A percentile compares a stretch with the other conserved stretches of the same genome.
Evolutionary conservation across 1,140 invertebrate species (phyloP).

Genomic region (Papilio glaucus): DNA sequence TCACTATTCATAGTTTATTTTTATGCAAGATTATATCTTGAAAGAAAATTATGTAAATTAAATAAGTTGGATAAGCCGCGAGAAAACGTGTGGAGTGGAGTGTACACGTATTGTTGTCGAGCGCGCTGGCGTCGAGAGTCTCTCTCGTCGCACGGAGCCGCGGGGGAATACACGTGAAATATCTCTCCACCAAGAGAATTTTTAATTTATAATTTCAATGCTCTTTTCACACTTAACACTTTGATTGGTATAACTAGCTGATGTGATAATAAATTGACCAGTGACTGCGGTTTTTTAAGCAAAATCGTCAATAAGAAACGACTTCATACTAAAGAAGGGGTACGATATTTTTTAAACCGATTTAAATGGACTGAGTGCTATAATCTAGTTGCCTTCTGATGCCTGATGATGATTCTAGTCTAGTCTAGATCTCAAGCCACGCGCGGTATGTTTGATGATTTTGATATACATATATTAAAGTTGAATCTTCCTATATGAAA

Average conservation of each 20-base stretch:
- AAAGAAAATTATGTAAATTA: background rate
- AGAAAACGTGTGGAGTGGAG: background rate
- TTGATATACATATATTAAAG: too few relatives aligned
- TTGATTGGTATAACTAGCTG: background rate
- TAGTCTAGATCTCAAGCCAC: too few relatives aligned
- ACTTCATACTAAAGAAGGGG: too few relatives aligned
- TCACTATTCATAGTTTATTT: background rate
- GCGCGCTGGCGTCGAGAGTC: too few relatives aligned
- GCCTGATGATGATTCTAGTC: too few relatives aligned
- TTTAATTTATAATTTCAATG: constrained; percentile 12
- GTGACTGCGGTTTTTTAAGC: too few relatives aligned
- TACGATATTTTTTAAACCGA: too few relatives aligned
- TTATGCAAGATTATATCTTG: background rate
- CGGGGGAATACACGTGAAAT: background rate
- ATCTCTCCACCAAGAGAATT: background rate
- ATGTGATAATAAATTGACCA: background rate
- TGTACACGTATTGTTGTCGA: constrained; percentile 15
- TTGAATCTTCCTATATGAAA: background rate
- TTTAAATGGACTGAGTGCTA: too few relatives aligned
- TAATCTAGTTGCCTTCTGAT: too few relatives aligned
- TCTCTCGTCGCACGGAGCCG: background rate
- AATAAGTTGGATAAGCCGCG: constrained; percentile 2
- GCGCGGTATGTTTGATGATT: too few relatives aligned
- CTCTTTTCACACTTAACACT: background rate
- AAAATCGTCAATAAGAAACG: too few relatives aligned